Conservation (phyloP, 2,888 invertebrate genomes). For the Allophyes oxyacanthae region DNA sequence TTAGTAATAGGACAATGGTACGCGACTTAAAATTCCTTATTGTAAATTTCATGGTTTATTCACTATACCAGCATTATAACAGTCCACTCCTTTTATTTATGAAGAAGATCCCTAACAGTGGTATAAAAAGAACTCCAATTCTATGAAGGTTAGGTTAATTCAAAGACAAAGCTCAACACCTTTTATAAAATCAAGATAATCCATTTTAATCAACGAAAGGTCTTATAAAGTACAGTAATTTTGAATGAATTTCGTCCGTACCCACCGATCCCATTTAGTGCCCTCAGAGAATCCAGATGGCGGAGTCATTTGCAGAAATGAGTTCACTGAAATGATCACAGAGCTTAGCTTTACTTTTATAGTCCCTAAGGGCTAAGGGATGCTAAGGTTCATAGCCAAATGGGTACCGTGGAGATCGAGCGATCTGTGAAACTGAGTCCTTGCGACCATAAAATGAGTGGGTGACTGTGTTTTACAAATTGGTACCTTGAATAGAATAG, state of each 20-base stretch:
- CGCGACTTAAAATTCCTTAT: no score
- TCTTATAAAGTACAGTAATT: slow-evolving; percentile 38
- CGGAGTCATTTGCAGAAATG: slow-evolving; percentile 45
- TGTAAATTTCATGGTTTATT: no score
- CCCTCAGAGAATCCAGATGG: slow-evolving; percentile 41
- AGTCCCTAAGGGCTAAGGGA: slow-evolving; percentile 21
- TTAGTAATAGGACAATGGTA: no score
- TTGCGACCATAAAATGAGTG: neutral
- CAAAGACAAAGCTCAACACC: slow-evolving; percentile 26
- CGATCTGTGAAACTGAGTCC: slow-evolving; percentile 2
- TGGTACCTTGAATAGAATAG: no score
- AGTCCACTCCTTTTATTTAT: no score
- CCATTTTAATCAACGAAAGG: slow-evolving; percentile 29
- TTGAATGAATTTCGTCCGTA: slow-evolving; percentile 27
- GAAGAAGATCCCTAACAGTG: no score
- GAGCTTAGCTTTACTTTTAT: slow-evolving; percentile 29
- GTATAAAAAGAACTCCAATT: no score
- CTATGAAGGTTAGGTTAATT: no score
- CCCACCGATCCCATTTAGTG: slow-evolving; percentile 48
- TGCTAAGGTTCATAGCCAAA: slow-evolving; percentile 20
- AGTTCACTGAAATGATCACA: slow-evolving; percentile 39
- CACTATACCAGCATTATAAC: no score
- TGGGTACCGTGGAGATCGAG: slow-evolving; percentile 3
- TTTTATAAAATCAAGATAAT: slow-evolving; percentile 42
- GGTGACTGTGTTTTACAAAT: neutral